phyloP scores from a whole-genome alignment of 2,888 invertebrate genomes.

The Eurytoma californica region DNA sequence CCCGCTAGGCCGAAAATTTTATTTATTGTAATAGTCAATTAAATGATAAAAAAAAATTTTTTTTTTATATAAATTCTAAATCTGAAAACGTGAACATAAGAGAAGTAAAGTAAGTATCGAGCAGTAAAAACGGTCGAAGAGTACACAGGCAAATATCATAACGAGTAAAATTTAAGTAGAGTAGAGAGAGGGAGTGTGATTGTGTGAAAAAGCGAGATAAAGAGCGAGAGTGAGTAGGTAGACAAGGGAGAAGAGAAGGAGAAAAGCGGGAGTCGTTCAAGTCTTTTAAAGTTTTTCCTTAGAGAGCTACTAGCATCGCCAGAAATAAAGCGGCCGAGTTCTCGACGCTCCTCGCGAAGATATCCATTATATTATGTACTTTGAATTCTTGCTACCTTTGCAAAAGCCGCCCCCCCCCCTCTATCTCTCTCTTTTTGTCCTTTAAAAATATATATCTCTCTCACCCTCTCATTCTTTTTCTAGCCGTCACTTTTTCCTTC shows the following conservation, averaged over 20 bases:
- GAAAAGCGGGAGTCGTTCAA: slow-evolving; percentile 42
- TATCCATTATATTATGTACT: slow-evolving; percentile 62
- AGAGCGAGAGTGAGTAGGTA: slow-evolving; percentile 4
- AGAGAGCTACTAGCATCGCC: slow-evolving; percentile 46
- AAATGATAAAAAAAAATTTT: too few relatives aligned
- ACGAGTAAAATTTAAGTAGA: too few relatives aligned
- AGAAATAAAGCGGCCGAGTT: slow-evolving; percentile 58
- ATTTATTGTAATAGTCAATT: too few relatives aligned
- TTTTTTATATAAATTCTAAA: too few relatives aligned
- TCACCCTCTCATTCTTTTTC: slow-evolving; percentile 39
- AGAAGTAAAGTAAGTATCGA: too few relatives aligned
- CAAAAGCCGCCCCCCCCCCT: slow-evolving; percentile 55
- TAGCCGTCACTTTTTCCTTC: slow-evolving; percentile 19
- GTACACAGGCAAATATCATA: too few relatives aligned
- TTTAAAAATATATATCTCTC: too few relatives aligned
- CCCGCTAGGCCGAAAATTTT: too few relatives aligned
- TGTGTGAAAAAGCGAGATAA: slow-evolving; percentile 6
- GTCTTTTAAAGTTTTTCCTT: slow-evolving; percentile 50
- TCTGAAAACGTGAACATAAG: too few relatives aligned
- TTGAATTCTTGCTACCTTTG: slow-evolving; percentile 61
- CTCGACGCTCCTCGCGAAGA: slow-evolving; percentile 52
- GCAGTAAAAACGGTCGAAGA: too few relatives aligned
- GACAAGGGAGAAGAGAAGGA: slow-evolving; percentile 17
- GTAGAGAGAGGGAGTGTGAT: neutral
- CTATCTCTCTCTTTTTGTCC: slow-evolving; percentile 35